phyloP scores from a whole-genome alignment of 2,113 vertebrate genomes.

The Brachirus orientalis region DNA sequence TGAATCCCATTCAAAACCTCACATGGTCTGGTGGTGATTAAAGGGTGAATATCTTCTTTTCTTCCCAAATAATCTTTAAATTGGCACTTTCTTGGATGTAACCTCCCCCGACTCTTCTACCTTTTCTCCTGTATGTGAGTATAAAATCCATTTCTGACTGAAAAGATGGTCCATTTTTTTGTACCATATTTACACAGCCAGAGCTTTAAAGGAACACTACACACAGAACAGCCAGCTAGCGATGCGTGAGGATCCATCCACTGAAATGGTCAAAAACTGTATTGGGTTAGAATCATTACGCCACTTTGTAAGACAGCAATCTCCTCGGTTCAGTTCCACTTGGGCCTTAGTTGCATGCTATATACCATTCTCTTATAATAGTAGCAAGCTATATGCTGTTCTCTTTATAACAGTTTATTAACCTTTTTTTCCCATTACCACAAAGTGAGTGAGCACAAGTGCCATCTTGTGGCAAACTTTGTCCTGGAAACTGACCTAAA shows the following conservation, averaged over 20 bases:
- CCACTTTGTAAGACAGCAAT: no score
- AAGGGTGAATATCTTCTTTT: background rate
- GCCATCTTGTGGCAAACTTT: constrained; percentile 27
- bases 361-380: background rate
- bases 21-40: background rate
- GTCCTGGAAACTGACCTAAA: constrained; percentile 9
- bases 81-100: background rate
- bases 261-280: background rate
- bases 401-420: no score
- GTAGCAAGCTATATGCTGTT: background rate
- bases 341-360: background rate
- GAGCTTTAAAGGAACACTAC: background rate
- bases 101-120: background rate
- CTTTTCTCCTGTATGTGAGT: background rate
- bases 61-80: background rate
- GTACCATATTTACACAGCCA: background rate
- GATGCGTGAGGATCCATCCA: background rate
- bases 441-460: constrained; percentile 11
- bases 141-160: background rate
- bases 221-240: no score
- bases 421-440: no score
- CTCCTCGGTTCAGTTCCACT: background rate
- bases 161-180: background rate
- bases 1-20: background rate
- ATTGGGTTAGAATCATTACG: no score